A percentile compares a stretch with the other conserved stretches of the same genome.
phyloP scores from a whole-genome alignment of 2,113 vertebrate genomes.

The Probosciger aterrimus region DNA sequence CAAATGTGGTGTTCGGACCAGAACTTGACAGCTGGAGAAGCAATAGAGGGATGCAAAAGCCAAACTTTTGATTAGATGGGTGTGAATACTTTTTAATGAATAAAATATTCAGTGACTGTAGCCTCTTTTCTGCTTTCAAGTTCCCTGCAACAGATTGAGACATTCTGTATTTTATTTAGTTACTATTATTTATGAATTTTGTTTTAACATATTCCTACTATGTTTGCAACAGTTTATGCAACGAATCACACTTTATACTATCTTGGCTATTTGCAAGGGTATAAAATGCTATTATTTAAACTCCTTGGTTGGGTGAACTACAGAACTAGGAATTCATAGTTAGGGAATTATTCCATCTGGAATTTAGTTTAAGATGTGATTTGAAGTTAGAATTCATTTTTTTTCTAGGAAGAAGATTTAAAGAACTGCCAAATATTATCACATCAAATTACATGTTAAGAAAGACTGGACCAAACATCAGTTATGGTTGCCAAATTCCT shows the following conservation, averaged over 20 bases:
- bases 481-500: constrained; percentile 1
- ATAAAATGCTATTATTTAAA: constrained; percentile 2
- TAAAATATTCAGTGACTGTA: background rate
- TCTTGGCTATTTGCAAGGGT: background rate
- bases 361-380: background rate
- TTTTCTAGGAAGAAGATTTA: background rate
- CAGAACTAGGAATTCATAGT: background rate
- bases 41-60: background rate
- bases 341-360: background rate
- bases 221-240: constrained; percentile 35
- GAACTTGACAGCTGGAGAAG: constrained; percentile 36
- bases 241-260: background rate
- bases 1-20: constrained; percentile 50
- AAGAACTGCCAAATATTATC: background rate
- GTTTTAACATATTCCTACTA: constrained; percentile 2
- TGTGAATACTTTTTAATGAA: constrained; percentile 44
- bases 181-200: constrained; percentile 25
- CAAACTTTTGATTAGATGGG: constrained; percentile 37
- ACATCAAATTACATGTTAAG: background rate
- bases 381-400: background rate
- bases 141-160: background rate
- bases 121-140: background rate
- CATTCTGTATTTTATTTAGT: constrained; percentile 11
- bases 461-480: background rate
- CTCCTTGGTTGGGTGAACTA: background rate